A percentile compares a stretch with the other conserved stretches of the same genome.
These are phyloP conservation scores for Neosilurus hyrtlii DNA, from an alignment of 2,797 vertebrate species.

Conservation along the genomic window DNA sequence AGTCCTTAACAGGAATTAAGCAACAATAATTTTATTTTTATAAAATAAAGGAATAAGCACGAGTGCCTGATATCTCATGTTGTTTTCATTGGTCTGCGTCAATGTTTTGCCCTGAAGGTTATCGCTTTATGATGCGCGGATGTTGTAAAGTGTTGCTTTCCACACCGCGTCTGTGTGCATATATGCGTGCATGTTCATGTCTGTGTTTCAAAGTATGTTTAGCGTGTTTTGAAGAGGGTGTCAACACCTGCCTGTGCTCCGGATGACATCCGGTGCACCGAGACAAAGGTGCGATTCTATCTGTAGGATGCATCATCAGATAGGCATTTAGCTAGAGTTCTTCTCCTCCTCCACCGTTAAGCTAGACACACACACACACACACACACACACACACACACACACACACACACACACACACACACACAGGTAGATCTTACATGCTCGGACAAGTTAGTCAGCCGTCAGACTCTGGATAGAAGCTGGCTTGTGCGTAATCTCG, in stretches of 20 bases:
- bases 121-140: neutral
- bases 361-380: conserved; percentile 13
- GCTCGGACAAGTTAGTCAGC: conserved; percentile 41
- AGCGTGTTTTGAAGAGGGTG: conserved; percentile 33
- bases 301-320: conserved; percentile 40
- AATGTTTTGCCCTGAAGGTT: conserved; percentile 15
- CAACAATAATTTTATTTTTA: neutral
- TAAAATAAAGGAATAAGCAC: conserved; percentile 9
- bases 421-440: conserved; percentile 28
- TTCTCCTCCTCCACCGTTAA: conserved; percentile 40
- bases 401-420: conserved; percentile 1
- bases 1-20: conserved; percentile 5
- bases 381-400: neutral
- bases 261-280: conserved; percentile 37
- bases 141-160: conserved; percentile 16
- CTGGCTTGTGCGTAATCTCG: neutral
- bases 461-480: neutral
- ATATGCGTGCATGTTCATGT: conserved; percentile 10
- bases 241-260: conserved; percentile 41
- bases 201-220: conserved; percentile 14
- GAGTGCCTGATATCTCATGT: conserved; percentile 14
- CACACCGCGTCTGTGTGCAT: conserved; percentile 11
- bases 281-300: conserved; percentile 50
- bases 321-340: conserved; percentile 46
- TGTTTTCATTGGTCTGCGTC: conserved; percentile 16